These are phyloP conservation scores for Synergus japonicus DNA, from an alignment of 2,888 invertebrate genomes.

Conservation along the genomic window DNA sequence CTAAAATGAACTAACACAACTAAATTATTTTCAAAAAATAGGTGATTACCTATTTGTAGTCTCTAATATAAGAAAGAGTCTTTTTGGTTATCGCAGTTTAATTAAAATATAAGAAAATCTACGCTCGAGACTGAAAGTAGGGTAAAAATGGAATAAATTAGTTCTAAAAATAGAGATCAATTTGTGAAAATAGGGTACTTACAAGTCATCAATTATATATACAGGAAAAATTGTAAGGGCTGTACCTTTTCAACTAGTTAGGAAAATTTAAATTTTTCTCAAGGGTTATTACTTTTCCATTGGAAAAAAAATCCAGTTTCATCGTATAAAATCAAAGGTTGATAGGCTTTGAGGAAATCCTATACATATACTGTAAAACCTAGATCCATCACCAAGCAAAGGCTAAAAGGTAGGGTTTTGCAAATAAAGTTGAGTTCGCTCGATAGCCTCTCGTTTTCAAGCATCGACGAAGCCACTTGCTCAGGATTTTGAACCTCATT, in stretches of 20 bases:
- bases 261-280: neutral
- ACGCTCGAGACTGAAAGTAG: no score
- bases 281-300: neutral
- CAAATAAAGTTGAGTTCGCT: conserved; percentile 49
- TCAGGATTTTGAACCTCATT: conserved; percentile 39
- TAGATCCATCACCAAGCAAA: conserved; percentile 43
- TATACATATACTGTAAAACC: conserved; percentile 45
- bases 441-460: conserved; percentile 51
- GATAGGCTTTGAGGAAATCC: conserved; percentile 40
- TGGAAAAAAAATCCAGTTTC: conserved; percentile 3
- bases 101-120: no score
- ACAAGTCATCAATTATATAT: neutral
- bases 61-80: no score
- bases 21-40: no score
- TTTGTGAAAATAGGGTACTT: no score
- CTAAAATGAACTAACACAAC: no score
- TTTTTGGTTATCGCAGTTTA: no score
- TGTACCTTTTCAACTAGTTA: neutral
- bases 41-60: no score
- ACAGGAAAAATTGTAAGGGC: neutral
- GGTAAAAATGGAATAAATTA: no score
- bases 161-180: no score
- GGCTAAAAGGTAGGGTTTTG: conserved; percentile 41
- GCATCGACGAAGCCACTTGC: conserved; percentile 43
- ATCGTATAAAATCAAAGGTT: conserved; percentile 9